Evolutionary conservation across 64 coral and sea anemone genomes (phyloP).

Genomic region (Trachythela sp.): DNA sequence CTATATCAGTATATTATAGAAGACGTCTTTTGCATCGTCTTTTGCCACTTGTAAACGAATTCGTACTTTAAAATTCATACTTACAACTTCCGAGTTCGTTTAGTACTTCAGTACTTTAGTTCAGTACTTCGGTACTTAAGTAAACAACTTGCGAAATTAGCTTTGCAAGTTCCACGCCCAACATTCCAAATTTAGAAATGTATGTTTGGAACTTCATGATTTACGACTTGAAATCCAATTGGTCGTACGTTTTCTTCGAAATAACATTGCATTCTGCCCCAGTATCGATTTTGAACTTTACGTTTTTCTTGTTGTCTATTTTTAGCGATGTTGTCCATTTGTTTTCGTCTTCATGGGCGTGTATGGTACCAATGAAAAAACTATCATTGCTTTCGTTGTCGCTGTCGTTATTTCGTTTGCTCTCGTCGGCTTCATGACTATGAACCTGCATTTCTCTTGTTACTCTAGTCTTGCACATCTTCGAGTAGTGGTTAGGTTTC

Average conservation of each 20-base stretch:
- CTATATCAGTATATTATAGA: too few relatives aligned
- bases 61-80: too few relatives aligned
- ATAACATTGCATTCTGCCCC: conserved; percentile 1
- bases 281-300: neutral
- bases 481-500: neutral
- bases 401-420: neutral
- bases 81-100: too few relatives aligned
- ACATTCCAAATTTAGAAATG: too few relatives aligned
- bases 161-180: too few relatives aligned
- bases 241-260: neutral
- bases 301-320: neutral
- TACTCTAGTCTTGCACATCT: neutral
- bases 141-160: too few relatives aligned
- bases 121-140: too few relatives aligned
- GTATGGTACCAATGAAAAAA: neutral
- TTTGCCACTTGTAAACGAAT: too few relatives aligned
- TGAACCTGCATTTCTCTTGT: neutral
- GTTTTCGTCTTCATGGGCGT: neutral
- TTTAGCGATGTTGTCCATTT: neutral
- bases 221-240: neutral
- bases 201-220: too few relatives aligned
- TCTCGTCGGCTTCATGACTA: neutral
- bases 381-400: neutral
- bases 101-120: too few relatives aligned
- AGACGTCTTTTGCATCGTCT: too few relatives aligned